Evolutionary conservation across 2,888 invertebrate species (phyloP), one percentile per base, ranked within the genome.

Genomic region (Aspidapion aeneum): DNA sequence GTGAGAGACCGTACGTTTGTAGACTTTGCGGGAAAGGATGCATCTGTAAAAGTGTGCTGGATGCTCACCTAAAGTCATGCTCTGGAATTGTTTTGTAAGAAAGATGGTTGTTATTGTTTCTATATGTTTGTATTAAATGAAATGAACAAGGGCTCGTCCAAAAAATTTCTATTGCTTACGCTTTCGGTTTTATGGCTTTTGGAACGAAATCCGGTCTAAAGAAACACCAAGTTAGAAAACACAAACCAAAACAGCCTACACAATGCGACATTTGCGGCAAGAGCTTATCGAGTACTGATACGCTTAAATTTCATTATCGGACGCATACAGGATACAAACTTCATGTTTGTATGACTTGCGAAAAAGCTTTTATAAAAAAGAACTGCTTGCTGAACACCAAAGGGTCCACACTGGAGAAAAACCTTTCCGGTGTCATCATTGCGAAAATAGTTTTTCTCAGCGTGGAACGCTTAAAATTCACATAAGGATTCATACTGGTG

Each of bases 321-420:
- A 72, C 71, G 1, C 75, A 76, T 59, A 74, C 74, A 1, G 73
- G 74, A 0, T 73, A 75, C 22, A 73, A 73, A 52, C 74, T 75
- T 0, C 74, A 74, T 52, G 63, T 65, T n/a, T 76, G 76, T 59
- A 67, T 67, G n/a, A 69, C 72, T 2, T 77, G 77, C 58, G 72
- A 83, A 85, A 85, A 72, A 83, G 83, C 1, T 86, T 85, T 75
- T 83, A 82, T 63, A 75, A 71, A 60, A 75, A 73, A 60, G 73
- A 69, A 17, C 69, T 70, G 9, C 62, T 77, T 51, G 71, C 72
- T 3, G 72, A 76, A 57, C 77, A 78, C 63, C 73, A 76, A 59
- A 69, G 77, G 35, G 74, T 73, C 7, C 79, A 79, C 62, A 77
- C 74, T 0, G 76, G 75, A 1, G 76, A 77, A 59, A 75, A 73